Evolutionary conservation across 64 coral and sea anemone genomes (phyloP), one percentile per base, ranked within the genome.

Genomic region (Stichodactyla mertensii): DNA sequence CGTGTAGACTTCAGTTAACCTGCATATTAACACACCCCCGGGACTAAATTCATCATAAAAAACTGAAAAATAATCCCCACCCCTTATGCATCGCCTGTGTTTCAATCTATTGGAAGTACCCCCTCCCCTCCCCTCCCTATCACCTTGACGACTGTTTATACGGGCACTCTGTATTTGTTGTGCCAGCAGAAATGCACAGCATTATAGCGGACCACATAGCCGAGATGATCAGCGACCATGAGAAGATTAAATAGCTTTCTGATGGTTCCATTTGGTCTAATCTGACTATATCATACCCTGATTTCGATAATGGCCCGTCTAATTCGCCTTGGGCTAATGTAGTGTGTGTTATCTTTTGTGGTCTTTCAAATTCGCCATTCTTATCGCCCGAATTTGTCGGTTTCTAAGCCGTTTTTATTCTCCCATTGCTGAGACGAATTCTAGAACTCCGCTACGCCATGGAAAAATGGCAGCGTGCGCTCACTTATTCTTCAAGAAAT

Each of bases 261-360:
- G 69, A 74, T 74, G 69, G 69, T 74, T 74, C 69, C 69, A 74
- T 74, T 74, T 74, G 52, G 78, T 81, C 36, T 81, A 81, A 81
- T 81, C 78, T 81, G 52, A 28, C 51, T 55, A 81, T 52, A 81
- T 81, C 36, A 53, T 55, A 81, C 78, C 23, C 53, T 55, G 78
- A 81, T 81, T 81, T 52, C 16, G 36, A 81, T 81, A 81, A 81
- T 81, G 78, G 78, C 78, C 53, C 78, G 78, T 81, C 78, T 81
- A 81, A 81, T 81, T 81, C 53, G 78, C 78, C 78, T 81, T 55
- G 15, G 78, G 78, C 78, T 81, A 81, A 81, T 81, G 78, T 55
- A 81, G 16, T 81, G 69, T 31, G 24, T 27, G 20, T 74, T 74
- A 74, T 74, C 69, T 74, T 19, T 74, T 74, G 69, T 31, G 69